phyloP scores from a whole-genome alignment of 2,113 vertebrate species.

The Onychostruthus taczanowskii region DNA sequence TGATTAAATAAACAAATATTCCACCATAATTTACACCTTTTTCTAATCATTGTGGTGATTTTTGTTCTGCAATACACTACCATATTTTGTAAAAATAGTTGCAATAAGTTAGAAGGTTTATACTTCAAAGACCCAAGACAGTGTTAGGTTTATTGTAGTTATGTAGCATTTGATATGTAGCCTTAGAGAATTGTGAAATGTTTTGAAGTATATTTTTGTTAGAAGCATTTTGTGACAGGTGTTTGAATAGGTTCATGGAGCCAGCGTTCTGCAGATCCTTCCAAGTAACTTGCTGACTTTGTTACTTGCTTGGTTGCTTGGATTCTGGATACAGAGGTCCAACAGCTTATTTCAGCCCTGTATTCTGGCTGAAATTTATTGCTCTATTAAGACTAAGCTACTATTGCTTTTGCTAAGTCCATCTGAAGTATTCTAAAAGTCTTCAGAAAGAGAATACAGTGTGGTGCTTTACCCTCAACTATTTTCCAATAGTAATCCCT shows the following conservation, averaged over 20 bases:
- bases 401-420: neutral
- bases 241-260: neutral
- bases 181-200: neutral
- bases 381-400: neutral
- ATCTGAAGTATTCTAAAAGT: neutral
- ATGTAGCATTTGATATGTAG: neutral
- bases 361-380: neutral
- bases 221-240: neutral
- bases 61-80: accelerated
- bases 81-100: neutral
- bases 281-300: neutral
- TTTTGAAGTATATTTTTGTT: neutral
- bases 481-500: neutral
- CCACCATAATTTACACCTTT: neutral
- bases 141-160: neutral
- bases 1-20: neutral
- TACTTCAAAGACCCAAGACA: neutral
- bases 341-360: neutral
- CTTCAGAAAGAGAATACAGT: neutral
- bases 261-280: neutral
- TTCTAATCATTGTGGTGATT: neutral
- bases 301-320: neutral
- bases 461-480: neutral
- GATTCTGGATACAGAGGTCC: neutral
- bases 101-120: neutral